Evolutionary conservation across 2,113 vertebrate genomes (phyloP).

Genomic region (Neomonachus schauinslandi): DNA sequence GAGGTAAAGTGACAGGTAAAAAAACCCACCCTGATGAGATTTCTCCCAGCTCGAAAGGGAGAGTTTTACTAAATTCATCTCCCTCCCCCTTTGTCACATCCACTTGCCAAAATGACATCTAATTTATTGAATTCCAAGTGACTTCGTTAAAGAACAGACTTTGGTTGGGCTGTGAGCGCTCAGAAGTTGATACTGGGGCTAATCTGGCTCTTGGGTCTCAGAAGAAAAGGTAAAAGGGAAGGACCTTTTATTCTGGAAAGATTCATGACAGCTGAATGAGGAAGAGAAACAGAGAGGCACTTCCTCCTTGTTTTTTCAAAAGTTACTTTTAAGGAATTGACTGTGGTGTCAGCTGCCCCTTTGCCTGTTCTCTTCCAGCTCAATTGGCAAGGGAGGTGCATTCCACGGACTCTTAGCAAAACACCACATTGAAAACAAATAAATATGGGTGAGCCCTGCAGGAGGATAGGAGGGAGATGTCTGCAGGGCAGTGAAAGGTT

Average conservation of each 20-base stretch:
- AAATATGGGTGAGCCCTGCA: background rate
- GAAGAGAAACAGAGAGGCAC: background rate
- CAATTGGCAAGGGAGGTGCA: background rate
- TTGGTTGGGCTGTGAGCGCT: fast-evolving
- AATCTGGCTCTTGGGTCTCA: fast-evolving
- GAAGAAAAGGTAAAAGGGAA: background rate
- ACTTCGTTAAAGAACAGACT: fast-evolving
- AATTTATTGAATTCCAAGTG: background rate
- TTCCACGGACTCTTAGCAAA: background rate
- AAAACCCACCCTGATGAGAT: background rate
- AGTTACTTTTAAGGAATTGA: background rate
- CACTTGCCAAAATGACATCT: background rate
- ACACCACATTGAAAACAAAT: background rate
- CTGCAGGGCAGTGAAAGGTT: background rate
- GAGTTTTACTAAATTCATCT: fast-evolving
- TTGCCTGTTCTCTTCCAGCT: background rate
- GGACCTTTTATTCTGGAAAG: background rate
- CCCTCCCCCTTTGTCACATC: background rate
- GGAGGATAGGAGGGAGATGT: background rate
- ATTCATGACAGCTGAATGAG: background rate
- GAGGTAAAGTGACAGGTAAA: background rate
- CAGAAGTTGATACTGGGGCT: background rate
- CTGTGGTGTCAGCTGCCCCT: background rate
- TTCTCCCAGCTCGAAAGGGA: too few species aligned
- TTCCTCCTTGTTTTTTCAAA: background rate